A percentile compares a stretch with the other conserved stretches of the same genome.
phyloP scores from a whole-genome alignment of 2,888 invertebrate species.

The Volucella zonaria region DNA sequence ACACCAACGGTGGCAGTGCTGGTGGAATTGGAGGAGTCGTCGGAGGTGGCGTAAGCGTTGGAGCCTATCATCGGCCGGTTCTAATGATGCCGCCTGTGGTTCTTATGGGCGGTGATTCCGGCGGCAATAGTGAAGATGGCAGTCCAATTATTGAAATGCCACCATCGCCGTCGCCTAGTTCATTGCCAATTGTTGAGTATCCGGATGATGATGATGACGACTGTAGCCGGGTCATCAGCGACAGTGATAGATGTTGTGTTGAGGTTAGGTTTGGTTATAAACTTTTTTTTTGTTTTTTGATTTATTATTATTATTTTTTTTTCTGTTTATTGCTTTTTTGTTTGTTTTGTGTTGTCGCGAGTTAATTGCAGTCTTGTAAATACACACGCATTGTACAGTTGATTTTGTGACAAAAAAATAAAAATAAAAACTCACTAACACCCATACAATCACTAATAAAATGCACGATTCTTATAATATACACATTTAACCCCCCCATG shows the following conservation, averaged over 20 bases:
- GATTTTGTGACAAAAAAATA: conserved; percentile 33
- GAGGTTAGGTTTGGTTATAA: conserved; percentile 81
- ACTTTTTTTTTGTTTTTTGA: conserved; percentile 75
- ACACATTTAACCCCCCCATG: conserved; percentile 28
- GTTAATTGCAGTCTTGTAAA: conserved; percentile 60
- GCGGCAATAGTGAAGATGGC: conserved; percentile 84
- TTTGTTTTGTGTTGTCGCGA: conserved; percentile 69
- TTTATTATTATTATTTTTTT: conserved; percentile 71
- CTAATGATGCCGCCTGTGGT: conserved; percentile 83
- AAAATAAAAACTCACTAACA: conserved; percentile 38
- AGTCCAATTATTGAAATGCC: conserved; percentile 85
- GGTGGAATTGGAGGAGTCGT: conserved; percentile 16
- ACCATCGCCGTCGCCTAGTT: conserved; percentile 84
- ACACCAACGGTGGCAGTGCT: conserved; percentile 44
- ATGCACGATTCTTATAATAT: conserved; percentile 46
- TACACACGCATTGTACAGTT: conserved; percentile 66
- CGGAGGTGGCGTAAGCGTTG: conserved; percentile 54
- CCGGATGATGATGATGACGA: conserved; percentile 91
- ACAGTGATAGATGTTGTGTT: conserved; percentile 82
- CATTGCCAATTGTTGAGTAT: conserved; percentile 91
- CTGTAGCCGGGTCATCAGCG: conserved; percentile 75
- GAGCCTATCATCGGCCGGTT: conserved; percentile 81
- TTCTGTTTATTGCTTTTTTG: conserved; percentile 70
- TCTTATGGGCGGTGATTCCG: conserved; percentile 83
- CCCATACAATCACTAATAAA: conserved; percentile 53